Evolutionary conservation across 2,888 invertebrate species (phyloP), one percentile per base, ranked within the genome.

Genomic region (Chloroclysta siterata): DNA sequence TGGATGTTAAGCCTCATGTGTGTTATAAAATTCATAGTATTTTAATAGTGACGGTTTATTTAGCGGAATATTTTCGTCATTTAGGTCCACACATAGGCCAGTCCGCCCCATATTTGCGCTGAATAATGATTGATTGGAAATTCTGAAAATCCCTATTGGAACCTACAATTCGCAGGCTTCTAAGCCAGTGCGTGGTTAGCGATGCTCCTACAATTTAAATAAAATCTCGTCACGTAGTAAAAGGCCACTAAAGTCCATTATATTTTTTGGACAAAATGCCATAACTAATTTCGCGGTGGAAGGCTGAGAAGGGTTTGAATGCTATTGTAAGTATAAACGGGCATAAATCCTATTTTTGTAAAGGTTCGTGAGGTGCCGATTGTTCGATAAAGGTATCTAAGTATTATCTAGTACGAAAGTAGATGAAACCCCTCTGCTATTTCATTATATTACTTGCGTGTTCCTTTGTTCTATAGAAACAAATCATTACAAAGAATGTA

Each of bases 291-390:
- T 55, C 41, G 47, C 50, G 64, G 68, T 58, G 59, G 72, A 72
- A 60, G 39, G 42, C 71, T 68, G 67, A 62, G 46, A 47, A 56
- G 61, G 61, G 61, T 62, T 56, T 22, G 22, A 11, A 55, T 46
- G 36, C 54, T 62, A 22, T 36, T 52, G 17, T 15, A 17, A 22
- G 52, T 61, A 62, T 68, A 68, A 55, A 33, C 39, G 39, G 4
- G 60, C 66, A 42, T 55, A 55, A 72, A 70, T 58, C 66, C 67
- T 56, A 61, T 42, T 61, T 61, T 61, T 55, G 44, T 33, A 51
- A 51, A 15, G 61, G 66, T 66, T 55, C 59, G 22, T n/a, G 48
- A 60, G 42, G 47, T 33, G 60, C 28, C 29, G 29, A 46, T 13
- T 22, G 22, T 22, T 22, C 22, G 22, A 22, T 22, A 22, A 22